Base-by-base conservation (phyloP, 2,797 vertebrate genomes). In the Trichosurus vulpecula region DNA sequence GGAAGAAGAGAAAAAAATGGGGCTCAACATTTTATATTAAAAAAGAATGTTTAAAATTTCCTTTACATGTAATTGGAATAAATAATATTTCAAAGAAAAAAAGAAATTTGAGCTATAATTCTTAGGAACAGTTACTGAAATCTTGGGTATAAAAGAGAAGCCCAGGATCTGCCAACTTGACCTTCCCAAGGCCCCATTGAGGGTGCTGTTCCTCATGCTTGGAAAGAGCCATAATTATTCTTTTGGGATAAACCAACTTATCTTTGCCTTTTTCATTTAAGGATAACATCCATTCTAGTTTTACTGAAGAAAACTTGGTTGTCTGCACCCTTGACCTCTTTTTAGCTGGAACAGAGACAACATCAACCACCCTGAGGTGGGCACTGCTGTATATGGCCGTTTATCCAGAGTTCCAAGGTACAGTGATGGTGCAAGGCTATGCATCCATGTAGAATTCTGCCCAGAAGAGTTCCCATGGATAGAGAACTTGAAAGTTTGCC, bases 291-390 rank as follows among this genome's bases (percentile, higher is more conserved):
- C 0, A 81, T 5, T 92, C 98, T 29, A 99, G 96, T 47, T 99
- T 99, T 97, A 54, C 95, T 5, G 98, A 99, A 4, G 96, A 98
- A 25, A 99, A 99, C 93, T 98, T 99, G 25, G 35, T 98, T 56
- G 94, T 98, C 0, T 99, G 98, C 22, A 96, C 98, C 1, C 91
- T 99, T 0, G 99, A 99, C 96, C 98, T 99, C 66, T 98, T 99
- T 81, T 81, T 99, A 0, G 99, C 99, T 0, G 99, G 99, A 30
- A 99, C 99, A 0, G 99, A 99, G 97, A 99, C 99, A 92, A 99
- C 99, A 0, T 98, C 99, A 0, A 99, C 99, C 0, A 99, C 99
- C 0, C 93, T 99, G 53, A 99, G 99, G 97, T 99, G 99, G 99
- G 99, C 98, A 47, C 96, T 99, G 54, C 98, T 99, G 0, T 99